phyloP scores from a whole-genome alignment of 37 sponge, comb jelly and placozoan species.

The Geodia barretti region DNA sequence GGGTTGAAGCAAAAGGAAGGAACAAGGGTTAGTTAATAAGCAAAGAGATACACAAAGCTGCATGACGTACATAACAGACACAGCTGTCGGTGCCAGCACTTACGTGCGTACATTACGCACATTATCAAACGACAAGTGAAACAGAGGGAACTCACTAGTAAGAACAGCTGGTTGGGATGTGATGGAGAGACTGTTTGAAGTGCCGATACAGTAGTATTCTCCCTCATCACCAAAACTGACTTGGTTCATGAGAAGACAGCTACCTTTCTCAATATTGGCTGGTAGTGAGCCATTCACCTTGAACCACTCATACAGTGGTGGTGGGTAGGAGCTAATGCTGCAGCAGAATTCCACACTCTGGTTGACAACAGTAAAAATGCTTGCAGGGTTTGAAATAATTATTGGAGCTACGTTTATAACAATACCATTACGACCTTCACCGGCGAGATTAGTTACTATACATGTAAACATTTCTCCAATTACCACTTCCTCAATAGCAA shows the following conservation, averaged over 20 bases:
- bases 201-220: conserved; percentile 9
- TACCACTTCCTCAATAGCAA: background rate
- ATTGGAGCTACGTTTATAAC: background rate
- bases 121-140: too few species aligned
- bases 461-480: background rate
- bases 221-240: conserved; percentile 33
- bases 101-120: too few species aligned
- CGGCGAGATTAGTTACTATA: background rate
- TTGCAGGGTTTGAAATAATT: too few species aligned
- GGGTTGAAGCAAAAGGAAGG: too few species aligned
- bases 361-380: background rate
- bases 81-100: too few species aligned
- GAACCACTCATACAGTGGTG: background rate
- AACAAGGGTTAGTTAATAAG: too few species aligned
- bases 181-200: background rate
- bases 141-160: background rate
- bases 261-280: background rate
- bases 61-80: too few species aligned
- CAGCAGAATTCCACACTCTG: background rate
- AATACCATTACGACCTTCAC: background rate
- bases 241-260: background rate
- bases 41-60: too few species aligned
- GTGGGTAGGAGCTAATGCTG: background rate
- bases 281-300: background rate
- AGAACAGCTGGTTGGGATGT: background rate